Evolutionary conservation across 1,140 invertebrate genomes (phyloP).

Genomic region (Pseudomyrmex sp.): DNA sequence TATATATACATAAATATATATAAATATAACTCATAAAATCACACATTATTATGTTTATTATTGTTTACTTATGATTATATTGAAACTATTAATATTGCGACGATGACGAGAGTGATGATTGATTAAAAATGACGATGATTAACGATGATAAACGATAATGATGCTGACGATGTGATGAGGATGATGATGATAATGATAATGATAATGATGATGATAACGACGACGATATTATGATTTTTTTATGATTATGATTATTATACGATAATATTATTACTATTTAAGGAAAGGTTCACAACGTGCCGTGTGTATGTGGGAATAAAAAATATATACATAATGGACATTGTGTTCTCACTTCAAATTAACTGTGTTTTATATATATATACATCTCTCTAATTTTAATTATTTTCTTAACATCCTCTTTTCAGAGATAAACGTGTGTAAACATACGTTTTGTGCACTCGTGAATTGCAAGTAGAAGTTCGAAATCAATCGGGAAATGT

Average conservation of each 20-base stretch:
- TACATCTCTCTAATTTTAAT: no score
- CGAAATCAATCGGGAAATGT: no score
- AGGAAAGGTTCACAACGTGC: constrained; percentile 94
- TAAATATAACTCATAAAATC: constrained; percentile 79
- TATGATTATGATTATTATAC: constrained; percentile 83
- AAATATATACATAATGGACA: constrained; percentile 92
- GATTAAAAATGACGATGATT: constrained; percentile 35
- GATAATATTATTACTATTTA: constrained; percentile 88
- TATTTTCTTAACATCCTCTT: no score
- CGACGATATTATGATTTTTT: constrained; percentile 67
- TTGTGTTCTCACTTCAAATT: constrained; percentile 88
- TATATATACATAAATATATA: constrained; percentile 76
- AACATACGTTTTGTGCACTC: no score
- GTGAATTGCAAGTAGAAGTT: no score
- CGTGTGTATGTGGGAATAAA: constrained; percentile 93
- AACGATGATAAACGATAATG: constrained; percentile 62
- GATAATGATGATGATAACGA: constrained; percentile 62
- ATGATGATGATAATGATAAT: constrained; percentile 24
- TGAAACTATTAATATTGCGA: constrained; percentile 77
- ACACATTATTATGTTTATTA: constrained; percentile 82
- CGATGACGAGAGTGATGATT: constrained; percentile 60
- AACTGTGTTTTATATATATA: constrained; percentile 67
- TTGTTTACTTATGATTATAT: constrained; percentile 79
- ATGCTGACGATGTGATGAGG: constrained; percentile 51
- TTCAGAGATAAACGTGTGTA: no score